Percentiles rank a stretch among this genome's conserved stretches.
Evolutionary conservation across 2,888 invertebrate genomes (phyloP).

Genomic region (Papilio protenor): DNA sequence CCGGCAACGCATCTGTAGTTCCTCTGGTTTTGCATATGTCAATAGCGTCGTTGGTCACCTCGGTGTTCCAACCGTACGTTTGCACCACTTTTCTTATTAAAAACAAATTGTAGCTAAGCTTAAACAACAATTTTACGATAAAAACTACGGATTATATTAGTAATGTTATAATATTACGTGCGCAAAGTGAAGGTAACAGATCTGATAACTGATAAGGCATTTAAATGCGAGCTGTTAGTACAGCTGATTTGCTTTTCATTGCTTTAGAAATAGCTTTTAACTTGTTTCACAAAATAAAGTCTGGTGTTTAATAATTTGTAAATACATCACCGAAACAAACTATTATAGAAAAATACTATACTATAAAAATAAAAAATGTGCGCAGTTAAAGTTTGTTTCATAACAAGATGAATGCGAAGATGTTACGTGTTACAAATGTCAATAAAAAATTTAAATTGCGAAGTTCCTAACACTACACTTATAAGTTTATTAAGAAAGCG

Average conservation of each 20-base stretch:
- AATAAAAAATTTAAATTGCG: background rate
- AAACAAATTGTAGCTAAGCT: no score
- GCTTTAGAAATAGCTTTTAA: background rate
- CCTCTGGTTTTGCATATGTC: no score
- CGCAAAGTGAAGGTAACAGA: conserved; percentile 4
- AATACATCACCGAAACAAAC: no score
- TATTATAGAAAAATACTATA: no score
- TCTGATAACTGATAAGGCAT: conserved; percentile 6
- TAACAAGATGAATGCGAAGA: background rate
- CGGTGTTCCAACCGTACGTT: no score
- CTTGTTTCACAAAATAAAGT: no score
- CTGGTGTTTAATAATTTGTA: no score
- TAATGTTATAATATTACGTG: conserved; percentile 4
- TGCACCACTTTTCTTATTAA: no score
- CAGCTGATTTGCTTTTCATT: background rate
- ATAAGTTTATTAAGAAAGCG: background rate
- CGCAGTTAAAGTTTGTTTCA: background rate
- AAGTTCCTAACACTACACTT: background rate
- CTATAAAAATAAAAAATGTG: no score
- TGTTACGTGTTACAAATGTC: background rate
- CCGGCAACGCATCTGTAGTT: no score
- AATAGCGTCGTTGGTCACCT: no score
- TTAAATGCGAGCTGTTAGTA: background rate
- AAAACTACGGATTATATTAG: background rate
- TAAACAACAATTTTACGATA: background rate